Evolutionary conservation across 1,140 invertebrate species (phyloP).

Genomic region (Saccostrea glomerata): DNA sequence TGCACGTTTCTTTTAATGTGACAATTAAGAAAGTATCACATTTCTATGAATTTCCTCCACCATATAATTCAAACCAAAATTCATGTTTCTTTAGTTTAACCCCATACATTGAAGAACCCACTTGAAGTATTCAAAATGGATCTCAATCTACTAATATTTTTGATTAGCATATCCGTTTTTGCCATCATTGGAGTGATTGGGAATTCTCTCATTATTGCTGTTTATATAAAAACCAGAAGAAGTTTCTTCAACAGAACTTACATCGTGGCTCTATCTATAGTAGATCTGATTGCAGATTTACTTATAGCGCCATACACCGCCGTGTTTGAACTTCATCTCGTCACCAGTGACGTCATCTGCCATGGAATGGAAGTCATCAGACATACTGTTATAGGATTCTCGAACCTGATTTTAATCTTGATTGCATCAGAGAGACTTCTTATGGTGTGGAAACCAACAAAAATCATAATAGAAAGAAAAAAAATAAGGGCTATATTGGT

Average conservation of each 20-base stretch:
- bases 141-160: background rate
- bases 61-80: background rate
- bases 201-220: conserved; percentile 2
- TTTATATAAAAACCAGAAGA: background rate
- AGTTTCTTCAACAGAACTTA: conserved; percentile 5
- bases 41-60: background rate
- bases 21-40: background rate
- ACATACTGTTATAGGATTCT: background rate
- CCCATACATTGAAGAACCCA: background rate
- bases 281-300: background rate
- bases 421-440: background rate
- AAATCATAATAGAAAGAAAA: background rate
- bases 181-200: background rate
- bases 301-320: background rate
- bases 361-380: background rate
- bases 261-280: background rate
- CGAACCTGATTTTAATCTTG: background rate
- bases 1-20: background rate
- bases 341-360: conserved; percentile 9
- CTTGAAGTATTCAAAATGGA: background rate
- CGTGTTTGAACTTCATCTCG: background rate
- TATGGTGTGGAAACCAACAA: background rate
- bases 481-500: background rate
- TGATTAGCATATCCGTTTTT: background rate
- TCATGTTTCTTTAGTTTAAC: background rate